Evolutionary conservation across 2,113 vertebrate genomes (phyloP).

Genomic region (Nesospiza acunhae): DNA sequence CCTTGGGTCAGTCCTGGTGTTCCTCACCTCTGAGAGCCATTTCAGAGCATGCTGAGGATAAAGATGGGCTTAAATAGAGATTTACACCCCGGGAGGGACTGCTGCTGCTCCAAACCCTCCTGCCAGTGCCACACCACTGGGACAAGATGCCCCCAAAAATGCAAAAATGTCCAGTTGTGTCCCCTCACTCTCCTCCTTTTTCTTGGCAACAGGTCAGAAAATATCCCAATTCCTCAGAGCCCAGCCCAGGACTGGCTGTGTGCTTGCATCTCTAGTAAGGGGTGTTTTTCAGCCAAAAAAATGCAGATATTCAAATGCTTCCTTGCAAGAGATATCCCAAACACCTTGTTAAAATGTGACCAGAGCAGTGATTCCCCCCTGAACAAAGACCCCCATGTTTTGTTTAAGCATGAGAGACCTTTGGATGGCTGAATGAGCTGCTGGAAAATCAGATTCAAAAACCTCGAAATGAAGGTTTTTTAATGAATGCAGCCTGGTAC

Average conservation of each 20-base stretch:
- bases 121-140: neutral
- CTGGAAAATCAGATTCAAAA: neutral
- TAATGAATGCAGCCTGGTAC: neutral
- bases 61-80: neutral
- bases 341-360: neutral
- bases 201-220: neutral
- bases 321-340: neutral
- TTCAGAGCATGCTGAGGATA: neutral
- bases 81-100: neutral
- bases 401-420: neutral
- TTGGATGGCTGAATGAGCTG: neutral
- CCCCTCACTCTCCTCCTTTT: neutral
- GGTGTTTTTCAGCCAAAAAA: neutral
- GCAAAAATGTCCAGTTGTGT: fast-evolving
- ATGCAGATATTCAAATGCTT: neutral
- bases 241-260: neutral
- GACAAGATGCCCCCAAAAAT: neutral
- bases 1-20: neutral
- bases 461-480: neutral
- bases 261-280: neutral
- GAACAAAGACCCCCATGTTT: neutral
- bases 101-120: neutral
- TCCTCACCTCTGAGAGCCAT: neutral
- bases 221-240: neutral
- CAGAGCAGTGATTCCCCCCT: neutral